Evolutionary conservation across 2,888 invertebrate species (phyloP).

Genomic region (Dugesia japonica): DNA sequence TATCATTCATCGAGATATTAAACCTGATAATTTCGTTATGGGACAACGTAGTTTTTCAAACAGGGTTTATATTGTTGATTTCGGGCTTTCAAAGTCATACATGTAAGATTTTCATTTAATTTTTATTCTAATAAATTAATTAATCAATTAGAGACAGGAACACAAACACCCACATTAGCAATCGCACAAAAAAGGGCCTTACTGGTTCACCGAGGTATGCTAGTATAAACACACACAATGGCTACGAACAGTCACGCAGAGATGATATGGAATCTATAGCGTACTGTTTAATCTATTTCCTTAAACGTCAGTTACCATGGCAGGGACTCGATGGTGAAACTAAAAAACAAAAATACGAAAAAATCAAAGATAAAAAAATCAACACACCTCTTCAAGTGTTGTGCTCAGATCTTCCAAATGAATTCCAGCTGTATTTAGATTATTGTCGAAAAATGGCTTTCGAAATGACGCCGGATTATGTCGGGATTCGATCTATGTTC

Average conservation of each 20-base stretch:
- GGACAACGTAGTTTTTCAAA: constrained; percentile 48
- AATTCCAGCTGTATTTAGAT: not conserved
- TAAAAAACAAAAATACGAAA: constrained; percentile 1
- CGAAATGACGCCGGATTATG: not conserved
- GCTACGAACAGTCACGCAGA: not conserved
- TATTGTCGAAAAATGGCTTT: not conserved
- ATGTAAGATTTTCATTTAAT: constrained; percentile 47
- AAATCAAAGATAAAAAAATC: not conserved
- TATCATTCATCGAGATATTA: constrained; percentile 84
- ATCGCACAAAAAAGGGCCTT: not conserved
- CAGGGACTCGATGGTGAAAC: not conserved
- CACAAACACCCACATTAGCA: not conserved
- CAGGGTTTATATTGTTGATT: constrained; percentile 62
- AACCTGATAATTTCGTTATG: constrained; percentile 54
- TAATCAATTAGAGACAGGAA: not conserved
- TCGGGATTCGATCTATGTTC: not conserved
- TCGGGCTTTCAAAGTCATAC: constrained; percentile 95
- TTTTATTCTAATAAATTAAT: not conserved
- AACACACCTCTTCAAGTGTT: not conserved
- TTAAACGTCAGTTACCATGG: not conserved
- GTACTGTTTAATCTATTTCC: not conserved
- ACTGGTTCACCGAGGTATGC: not conserved
- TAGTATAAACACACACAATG: not conserved
- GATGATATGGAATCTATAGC: constrained; percentile 2
- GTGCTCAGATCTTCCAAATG: not conserved